Evolutionary conservation across 1,140 invertebrate genomes (phyloP).

Genomic region (Apocrypta bakeri): DNA sequence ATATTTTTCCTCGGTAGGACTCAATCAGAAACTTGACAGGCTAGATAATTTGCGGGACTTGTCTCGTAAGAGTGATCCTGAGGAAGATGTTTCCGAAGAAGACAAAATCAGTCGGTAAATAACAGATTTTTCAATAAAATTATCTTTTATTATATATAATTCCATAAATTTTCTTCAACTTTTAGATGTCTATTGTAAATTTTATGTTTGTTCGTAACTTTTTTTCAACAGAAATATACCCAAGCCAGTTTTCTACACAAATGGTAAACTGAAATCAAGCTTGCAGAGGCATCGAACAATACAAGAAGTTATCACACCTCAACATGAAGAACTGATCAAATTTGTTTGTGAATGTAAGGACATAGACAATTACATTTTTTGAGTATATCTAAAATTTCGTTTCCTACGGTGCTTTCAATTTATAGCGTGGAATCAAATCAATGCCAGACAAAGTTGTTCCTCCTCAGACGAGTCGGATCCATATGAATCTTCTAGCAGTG

Average conservation of each 20-base stretch:
- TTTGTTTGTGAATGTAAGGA: constrained; percentile 82
- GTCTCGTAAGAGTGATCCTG: constrained; percentile 77
- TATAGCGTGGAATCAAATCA: constrained; percentile 69
- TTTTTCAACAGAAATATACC: constrained; percentile 76
- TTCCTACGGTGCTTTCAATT: constrained; percentile 48
- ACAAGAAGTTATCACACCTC: constrained; percentile 81
- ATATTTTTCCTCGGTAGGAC: constrained; percentile 72
- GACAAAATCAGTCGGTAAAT: constrained; percentile 74
- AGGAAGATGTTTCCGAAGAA: constrained; percentile 65
- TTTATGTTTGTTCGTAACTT: not conserved
- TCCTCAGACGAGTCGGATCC: constrained; percentile 61
- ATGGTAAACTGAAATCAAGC: constrained; percentile 79
- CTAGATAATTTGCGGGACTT: constrained; percentile 80
- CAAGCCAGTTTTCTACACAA: constrained; percentile 82
- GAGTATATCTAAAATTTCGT: constrained; percentile 3
- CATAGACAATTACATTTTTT: constrained; percentile 6
- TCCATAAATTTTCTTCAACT: not conserved
- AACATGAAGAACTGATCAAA: constrained; percentile 84
- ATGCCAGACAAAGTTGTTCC: constrained; percentile 59
- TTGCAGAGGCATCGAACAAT: constrained; percentile 75
- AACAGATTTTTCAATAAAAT: constrained; percentile 22
- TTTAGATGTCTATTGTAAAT: constrained; percentile 12
- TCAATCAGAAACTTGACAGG: constrained; percentile 81
- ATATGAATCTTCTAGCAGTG: constrained; percentile 59
- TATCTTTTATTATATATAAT: too few species aligned